These are phyloP conservation scores for Bucorvus abyssinicus DNA, from an alignment of 2,797 vertebrate species.

Conservation along the genomic window DNA sequence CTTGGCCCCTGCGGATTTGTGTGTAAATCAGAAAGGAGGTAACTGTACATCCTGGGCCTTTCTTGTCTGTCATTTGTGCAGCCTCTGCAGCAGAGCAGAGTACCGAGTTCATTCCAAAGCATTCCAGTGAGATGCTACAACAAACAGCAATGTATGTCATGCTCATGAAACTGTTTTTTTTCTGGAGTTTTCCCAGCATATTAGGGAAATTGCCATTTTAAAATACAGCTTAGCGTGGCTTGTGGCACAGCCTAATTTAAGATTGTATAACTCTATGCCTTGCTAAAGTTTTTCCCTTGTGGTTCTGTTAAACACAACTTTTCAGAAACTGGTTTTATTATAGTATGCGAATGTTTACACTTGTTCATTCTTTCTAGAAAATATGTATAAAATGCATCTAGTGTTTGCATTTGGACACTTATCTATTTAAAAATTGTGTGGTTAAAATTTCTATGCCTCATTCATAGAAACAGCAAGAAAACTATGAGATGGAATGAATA, in stretches of 20 bases:
- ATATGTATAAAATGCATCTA: background rate
- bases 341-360: background rate
- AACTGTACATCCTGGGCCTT: background rate
- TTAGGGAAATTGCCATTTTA: background rate
- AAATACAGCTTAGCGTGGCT: background rate
- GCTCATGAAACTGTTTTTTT: background rate
- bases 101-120: background rate
- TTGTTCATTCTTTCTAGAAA: background rate
- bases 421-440: background rate
- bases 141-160: rapidly evolving
- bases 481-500: background rate
- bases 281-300: background rate
- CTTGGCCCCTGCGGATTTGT: background rate
- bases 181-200: background rate
- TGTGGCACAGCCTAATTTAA: background rate
- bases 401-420: background rate
- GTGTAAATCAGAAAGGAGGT: background rate
- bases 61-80: background rate
- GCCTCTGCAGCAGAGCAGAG: background rate
- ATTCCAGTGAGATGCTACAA: background rate
- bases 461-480: background rate
- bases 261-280: background rate
- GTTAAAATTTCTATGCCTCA: background rate
- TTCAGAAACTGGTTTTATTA: background rate
- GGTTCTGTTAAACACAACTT: background rate